Evolutionary conservation across 2,113 vertebrate species (phyloP), one percentile per base, ranked within the genome.

Genomic region (Scomber japonicus): DNA sequence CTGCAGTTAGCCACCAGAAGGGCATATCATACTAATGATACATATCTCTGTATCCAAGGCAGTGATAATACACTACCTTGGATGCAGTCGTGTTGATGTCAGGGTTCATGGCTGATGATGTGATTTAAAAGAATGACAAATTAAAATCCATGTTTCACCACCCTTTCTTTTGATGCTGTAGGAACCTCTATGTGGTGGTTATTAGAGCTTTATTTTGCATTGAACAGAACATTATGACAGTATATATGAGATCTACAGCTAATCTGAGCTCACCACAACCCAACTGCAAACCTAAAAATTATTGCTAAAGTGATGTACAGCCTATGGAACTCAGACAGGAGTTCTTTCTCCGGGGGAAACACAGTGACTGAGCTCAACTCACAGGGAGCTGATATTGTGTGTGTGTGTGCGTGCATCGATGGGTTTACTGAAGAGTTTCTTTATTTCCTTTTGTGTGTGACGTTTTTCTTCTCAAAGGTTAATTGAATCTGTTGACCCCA

Each of bases 401-500:
- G 40, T n/a, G 75, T 80, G 71, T 66, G 62, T 53, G 72, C 30
- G 61, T 64, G 67, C 75, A 79, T 83, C 65, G 17, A 48, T 75
- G 63, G 71, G 68, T 81, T 71, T 56, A 57, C 62, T 60, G 68
- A 66, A 40, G 48, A 63, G 17, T 75, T 70, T 63, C 44, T 83
- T 84, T 80, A 21, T 45, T 72, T 50, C 19, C 66, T 54, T 59
- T 75, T 75, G 70, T 71, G 50, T 75, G 72, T 79, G 57, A 45
- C 51, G 62, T 64, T 78, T 90, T 93, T 90, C 69, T 82, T 85
- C 80, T 74, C 70, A 27, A 82, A 91, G 92, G 92, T 95, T 95
- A 94, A 95, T 95, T 90, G 86, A 94, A 91, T 94, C 79, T 81
- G 75, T 88, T 92, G 90, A 94, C 91, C 93, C 76, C 45, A 75